Evolutionary conservation across 2,888 invertebrate genomes (phyloP).

Genomic region (Meiosimyza decipiens): DNA sequence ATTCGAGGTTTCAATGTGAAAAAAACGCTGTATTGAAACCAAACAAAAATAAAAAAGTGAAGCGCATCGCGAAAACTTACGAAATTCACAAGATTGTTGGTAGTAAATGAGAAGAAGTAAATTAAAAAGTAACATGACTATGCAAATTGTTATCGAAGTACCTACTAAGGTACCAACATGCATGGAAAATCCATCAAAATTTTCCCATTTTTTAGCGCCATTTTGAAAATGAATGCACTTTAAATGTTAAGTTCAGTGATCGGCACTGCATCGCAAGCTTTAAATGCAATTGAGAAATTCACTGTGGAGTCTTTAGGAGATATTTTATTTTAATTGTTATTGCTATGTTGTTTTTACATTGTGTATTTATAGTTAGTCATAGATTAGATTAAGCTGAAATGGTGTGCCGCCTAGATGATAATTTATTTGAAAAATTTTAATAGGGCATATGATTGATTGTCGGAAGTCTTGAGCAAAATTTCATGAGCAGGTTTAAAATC

Average conservation of each 20-base stretch:
- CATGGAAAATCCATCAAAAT: background rate
- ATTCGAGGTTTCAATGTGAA: conserved; percentile 16
- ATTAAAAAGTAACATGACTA: background rate
- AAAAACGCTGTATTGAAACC: background rate
- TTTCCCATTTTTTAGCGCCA: conserved; percentile 20
- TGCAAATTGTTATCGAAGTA: background rate
- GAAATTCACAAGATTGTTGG: conserved; percentile 28
- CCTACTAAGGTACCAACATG: background rate
- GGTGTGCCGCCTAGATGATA: too few relatives aligned
- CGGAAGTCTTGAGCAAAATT: too few relatives aligned
- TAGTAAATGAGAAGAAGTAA: background rate
- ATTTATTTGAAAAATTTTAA: too few relatives aligned
- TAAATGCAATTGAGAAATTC: background rate
- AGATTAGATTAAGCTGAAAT: too few relatives aligned
- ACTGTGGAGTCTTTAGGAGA: too few relatives aligned
- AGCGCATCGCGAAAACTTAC: conserved; percentile 26
- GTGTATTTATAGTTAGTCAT: too few relatives aligned
- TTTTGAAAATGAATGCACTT: conserved; percentile 4
- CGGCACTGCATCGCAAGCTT: conserved; percentile 8
- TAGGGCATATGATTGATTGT: too few relatives aligned
- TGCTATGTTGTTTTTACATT: too few relatives aligned
- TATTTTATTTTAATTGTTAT: too few relatives aligned
- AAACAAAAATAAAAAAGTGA: conserved; percentile 10
- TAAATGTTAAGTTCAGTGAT: conserved; percentile 27
- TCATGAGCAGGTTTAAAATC: too few relatives aligned